A percentile compares a stretch with the other conserved stretches of the same genome.
phyloP scores from a whole-genome alignment of 2,888 invertebrate genomes.

The Glyphotaelius pellucidus region DNA sequence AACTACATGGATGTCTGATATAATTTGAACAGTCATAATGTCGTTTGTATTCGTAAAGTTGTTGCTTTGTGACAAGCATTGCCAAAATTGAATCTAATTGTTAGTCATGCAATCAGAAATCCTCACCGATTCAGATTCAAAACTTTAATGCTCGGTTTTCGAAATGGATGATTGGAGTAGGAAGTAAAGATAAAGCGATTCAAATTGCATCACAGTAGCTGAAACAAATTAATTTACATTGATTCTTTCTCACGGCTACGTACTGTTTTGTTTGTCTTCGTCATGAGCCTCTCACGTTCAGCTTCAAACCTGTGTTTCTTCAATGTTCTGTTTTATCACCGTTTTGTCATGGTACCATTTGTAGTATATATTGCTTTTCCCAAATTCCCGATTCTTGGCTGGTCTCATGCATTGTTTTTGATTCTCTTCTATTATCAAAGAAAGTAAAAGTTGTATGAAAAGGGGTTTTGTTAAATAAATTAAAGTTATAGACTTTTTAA shows the following conservation, averaged over 20 bases:
- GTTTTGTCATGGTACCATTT: no score
- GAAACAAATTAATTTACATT: background rate
- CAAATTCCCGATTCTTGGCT: no score
- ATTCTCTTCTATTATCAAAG: no score
- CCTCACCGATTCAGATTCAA: background rate
- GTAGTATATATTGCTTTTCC: no score
- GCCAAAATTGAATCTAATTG: slow-evolving; percentile 2
- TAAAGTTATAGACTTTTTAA: no score
- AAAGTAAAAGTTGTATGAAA: no score
- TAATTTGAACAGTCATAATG: background rate
- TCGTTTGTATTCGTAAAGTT: slow-evolving; percentile 8
- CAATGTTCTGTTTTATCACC: no score
- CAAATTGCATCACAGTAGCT: background rate
- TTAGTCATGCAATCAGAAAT: background rate
- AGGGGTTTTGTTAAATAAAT: no score
- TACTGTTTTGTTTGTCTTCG: background rate
- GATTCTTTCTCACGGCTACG: background rate
- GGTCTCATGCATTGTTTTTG: no score
- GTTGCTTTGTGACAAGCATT: background rate
- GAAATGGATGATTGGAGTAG: background rate
- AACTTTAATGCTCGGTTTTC: background rate
- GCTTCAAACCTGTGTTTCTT: no score
- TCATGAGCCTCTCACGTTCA: background rate
- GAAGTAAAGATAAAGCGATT: background rate
- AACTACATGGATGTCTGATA: background rate